phyloP scores from a whole-genome alignment of 2,797 vertebrate species.

The Xiphorhynchus erythropygius region DNA sequence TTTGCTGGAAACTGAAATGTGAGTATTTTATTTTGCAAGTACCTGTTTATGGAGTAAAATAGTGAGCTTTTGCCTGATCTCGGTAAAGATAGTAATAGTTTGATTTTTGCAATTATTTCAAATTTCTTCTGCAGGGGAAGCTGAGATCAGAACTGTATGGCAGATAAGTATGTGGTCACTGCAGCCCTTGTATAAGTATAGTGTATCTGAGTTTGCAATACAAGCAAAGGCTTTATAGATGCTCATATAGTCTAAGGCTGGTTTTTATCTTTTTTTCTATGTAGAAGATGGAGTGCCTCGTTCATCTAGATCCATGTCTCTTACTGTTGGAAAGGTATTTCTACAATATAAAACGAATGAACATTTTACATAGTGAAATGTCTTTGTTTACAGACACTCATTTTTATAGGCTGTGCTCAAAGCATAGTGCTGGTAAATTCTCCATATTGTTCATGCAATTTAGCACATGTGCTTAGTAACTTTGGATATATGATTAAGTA shows the following conservation, averaged over 20 bases:
- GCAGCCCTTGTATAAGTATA: background rate
- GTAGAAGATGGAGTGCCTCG: conserved; percentile 94
- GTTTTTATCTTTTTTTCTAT: conserved; percentile 46
- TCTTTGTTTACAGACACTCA: background rate
- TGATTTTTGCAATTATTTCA: background rate
- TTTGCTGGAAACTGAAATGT: background rate
- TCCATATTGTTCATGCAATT: background rate
- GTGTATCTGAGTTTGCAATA: background rate
- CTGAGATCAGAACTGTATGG: background rate
- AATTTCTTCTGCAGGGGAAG: background rate
- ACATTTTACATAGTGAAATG: background rate
- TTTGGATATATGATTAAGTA: background rate
- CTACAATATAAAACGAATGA: background rate
- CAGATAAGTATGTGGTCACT: background rate
- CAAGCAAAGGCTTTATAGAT: background rate
- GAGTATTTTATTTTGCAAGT: background rate
- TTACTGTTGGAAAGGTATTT: conserved; percentile 95
- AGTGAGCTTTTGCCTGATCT: background rate
- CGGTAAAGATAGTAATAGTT: background rate
- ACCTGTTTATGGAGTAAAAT: background rate
- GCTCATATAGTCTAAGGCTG: background rate
- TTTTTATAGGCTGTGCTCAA: background rate
- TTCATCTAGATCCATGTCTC: conserved; percentile 91
- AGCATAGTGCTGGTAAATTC: background rate
- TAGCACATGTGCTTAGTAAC: background rate